A percentile compares a stretch with the other conserved stretches of the same genome.
Evolutionary conservation across 2,888 invertebrate species (phyloP).

Genomic region (Geotrupes spiniger): DNA sequence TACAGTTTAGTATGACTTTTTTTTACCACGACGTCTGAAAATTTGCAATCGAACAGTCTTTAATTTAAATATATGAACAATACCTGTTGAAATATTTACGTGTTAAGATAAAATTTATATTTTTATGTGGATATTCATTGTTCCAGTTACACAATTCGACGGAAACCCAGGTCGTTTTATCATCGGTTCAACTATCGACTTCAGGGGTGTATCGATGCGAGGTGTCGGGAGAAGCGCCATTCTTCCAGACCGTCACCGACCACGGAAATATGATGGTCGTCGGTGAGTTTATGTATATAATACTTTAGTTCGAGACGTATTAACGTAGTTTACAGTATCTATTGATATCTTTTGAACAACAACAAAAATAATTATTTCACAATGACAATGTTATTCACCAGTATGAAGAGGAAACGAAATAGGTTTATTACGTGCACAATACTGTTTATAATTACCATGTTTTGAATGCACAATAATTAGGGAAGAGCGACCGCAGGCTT

Average conservation of each 20-base stretch:
- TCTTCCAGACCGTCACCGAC: constrained; percentile 67
- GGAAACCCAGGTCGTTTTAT: constrained; percentile 63
- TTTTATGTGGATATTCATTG: constrained; percentile 12
- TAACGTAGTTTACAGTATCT: too few relatives aligned
- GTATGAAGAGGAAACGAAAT: too few relatives aligned
- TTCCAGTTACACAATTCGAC: constrained; percentile 66
- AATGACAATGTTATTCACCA: too few relatives aligned
- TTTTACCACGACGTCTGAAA: too few relatives aligned
- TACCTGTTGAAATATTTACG: background rate
- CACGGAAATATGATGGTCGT: constrained; percentile 67
- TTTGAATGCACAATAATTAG: too few relatives aligned
- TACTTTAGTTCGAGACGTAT: background rate
- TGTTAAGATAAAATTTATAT: background rate
- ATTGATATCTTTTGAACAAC: too few relatives aligned
- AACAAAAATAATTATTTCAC: too few relatives aligned
- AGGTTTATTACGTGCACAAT: too few relatives aligned
- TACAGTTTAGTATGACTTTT: background rate
- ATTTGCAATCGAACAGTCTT: too few relatives aligned
- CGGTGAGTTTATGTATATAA: constrained; percentile 58
- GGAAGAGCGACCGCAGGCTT: too few relatives aligned
- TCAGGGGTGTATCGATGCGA: constrained; percentile 67
- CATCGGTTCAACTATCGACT: constrained; percentile 62
- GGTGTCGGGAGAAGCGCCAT: constrained; percentile 69
- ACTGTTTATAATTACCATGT: too few relatives aligned
- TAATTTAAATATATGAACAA: too few relatives aligned